phyloP scores from a whole-genome alignment of 2,797 vertebrate species.

The Masticophis lateralis region DNA sequence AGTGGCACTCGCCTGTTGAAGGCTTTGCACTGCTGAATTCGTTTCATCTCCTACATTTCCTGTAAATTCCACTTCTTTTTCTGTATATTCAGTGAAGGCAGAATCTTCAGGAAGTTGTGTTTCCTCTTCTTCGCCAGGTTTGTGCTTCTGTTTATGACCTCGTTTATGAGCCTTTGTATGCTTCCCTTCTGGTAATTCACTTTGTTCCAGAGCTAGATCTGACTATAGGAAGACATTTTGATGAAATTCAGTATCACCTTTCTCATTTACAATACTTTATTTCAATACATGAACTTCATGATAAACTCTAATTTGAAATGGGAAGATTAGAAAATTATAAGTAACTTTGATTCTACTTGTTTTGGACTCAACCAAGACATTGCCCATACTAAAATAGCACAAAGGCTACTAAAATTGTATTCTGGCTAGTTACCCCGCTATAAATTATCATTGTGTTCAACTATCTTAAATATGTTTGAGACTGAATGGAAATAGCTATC shows the following conservation, averaged over 20 bases:
- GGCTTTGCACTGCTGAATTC: constrained; percentile 93
- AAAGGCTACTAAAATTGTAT: background rate
- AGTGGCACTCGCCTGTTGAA: constrained; percentile 84
- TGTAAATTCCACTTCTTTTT: constrained; percentile 78
- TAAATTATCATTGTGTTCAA: background rate
- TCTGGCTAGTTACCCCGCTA: background rate
- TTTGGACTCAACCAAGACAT: background rate
- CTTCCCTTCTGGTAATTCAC: constrained; percentile 75
- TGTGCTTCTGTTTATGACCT: constrained; percentile 78
- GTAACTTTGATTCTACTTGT: background rate
- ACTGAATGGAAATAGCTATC: background rate
- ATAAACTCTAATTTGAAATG: background rate
- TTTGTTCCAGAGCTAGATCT: constrained; percentile 82
- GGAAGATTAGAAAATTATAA: background rate
- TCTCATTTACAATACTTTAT: background rate
- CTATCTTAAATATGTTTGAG: background rate
- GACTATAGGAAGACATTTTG: constrained; percentile 69
- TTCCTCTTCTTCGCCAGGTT: constrained; percentile 71
- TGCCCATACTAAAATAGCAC: background rate
- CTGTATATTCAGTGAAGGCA: constrained; percentile 79
- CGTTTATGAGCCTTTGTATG: constrained; percentile 68
- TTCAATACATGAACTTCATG: background rate
- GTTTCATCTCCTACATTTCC: constrained; percentile 84
- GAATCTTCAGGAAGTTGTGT: constrained; percentile 79
- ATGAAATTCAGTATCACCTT: background rate